These are phyloP conservation scores for Tenualosa thibaudeaui DNA, from an alignment of 2,797 vertebrate genomes.

Conservation along the genomic window DNA sequence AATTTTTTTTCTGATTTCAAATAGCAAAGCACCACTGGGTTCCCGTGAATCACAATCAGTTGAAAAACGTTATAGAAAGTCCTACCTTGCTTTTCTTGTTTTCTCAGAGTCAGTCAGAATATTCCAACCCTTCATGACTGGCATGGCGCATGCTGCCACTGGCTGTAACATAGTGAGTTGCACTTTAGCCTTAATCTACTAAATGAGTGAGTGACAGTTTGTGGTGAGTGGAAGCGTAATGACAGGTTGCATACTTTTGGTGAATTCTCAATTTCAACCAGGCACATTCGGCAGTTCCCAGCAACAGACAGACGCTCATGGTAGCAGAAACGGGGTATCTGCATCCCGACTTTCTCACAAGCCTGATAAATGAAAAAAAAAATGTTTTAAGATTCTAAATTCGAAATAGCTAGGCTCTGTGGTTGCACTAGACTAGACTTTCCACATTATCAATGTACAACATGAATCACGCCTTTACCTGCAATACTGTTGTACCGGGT, in stretches of 20 bases:
- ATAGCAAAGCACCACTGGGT: background rate
- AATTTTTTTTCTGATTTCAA: background rate
- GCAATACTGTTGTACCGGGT: slow-evolving; percentile 87
- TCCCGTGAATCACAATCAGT: background rate
- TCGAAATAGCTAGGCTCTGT: background rate
- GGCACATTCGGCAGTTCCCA: slow-evolving; percentile 97
- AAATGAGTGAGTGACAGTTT: background rate
- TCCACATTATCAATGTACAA: background rate
- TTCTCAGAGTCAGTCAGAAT: slow-evolving; percentile 85
- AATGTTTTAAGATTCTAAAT: background rate
- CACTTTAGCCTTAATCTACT: background rate
- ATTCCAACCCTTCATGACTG: slow-evolving; percentile 87
- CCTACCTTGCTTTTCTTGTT: slow-evolving; percentile 82
- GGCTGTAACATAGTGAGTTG: slow-evolving; percentile 67
- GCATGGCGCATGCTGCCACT: slow-evolving; percentile 86
- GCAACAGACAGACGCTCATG: slow-evolving; percentile 96
- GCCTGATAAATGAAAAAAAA: slow-evolving; percentile 67
- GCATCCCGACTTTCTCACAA: slow-evolving; percentile 90
- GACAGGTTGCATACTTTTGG: slow-evolving; percentile 67
- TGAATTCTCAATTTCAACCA: slow-evolving; percentile 96
- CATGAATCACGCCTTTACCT: slow-evolving; percentile 66
- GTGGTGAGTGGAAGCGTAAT: background rate
- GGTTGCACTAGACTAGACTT: background rate
- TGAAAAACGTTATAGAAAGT: background rate
- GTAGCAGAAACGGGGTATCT: slow-evolving; percentile 98